Evolutionary conservation across 2,888 invertebrate genomes (phyloP), one percentile per base, ranked within the genome.

Genomic region (Cynaeus angustus): DNA sequence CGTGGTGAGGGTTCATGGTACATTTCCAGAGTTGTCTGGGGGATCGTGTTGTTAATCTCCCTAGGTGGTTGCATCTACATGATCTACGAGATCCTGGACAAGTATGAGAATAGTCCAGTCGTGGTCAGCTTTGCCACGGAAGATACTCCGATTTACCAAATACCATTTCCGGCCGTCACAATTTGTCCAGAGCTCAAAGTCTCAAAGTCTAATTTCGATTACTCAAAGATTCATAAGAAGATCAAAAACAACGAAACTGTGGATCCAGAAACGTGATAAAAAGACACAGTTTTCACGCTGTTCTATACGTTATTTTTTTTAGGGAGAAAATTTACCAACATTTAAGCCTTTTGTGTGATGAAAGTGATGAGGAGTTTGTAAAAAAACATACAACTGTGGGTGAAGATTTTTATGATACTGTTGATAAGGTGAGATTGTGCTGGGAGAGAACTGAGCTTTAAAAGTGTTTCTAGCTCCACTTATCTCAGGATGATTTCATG

Each of bases 1-100:
- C 9, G 7, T 33, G 1, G n/a, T 21, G 2, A 21, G 1, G 21
- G 21, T 21, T 21, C 21, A 21, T 21, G 21, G 21, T 21, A 21
- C 21, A 21, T 3, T 21, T 21, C 6, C 74, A 90, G 90, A 76
- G 77, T 90, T 33, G 91, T 91, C 81, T 91, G 91, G 91, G 80
- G 89, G 13, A 83, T 88, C 64, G 62, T 69, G 26, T 62, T 73
- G 21, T 16, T 13, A 3, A 13, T 65, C 1, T 52, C 61, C 7
- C 8, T 64, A 0, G 50, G 16, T 9, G 38, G 66, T 9, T 74
- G 70, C 55, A 26, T 41, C 7, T 74, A 50, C 13, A 65, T 64
- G 28, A 71, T 74, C 28, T 53, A 48, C 12, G 59, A 66, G 5
- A 68, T 73, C 2, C 62, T 68, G 8, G 38, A 65, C 0, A 74